Percentiles rank a stretch among this genome's conserved stretches.
phyloP scores from a whole-genome alignment of 2,797 vertebrate genomes.

The Echiichthys vipera region DNA sequence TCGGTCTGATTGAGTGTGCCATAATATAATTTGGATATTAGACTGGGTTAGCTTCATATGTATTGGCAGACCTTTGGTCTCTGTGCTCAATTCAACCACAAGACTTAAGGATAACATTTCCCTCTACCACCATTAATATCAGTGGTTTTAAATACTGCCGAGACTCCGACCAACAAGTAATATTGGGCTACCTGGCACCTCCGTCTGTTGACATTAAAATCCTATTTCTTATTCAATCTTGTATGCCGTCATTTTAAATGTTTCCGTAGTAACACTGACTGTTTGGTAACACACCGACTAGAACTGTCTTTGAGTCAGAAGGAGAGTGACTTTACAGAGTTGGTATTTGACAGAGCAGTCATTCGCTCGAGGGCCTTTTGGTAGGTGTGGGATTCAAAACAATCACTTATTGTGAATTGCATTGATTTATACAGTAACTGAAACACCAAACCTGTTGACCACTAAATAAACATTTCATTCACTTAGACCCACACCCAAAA shows the following conservation, averaged over 20 bases:
- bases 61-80: constrained; percentile 73
- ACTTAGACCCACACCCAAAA: too few species aligned
- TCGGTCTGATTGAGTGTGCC: constrained; percentile 69
- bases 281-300: constrained; percentile 71
- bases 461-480: neutral
- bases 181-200: constrained; percentile 78
- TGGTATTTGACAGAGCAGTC: constrained; percentile 14
- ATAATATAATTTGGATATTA: constrained; percentile 80
- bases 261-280: constrained; percentile 79
- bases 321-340: constrained; percentile 42
- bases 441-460: neutral
- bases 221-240: constrained; percentile 66
- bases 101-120: constrained; percentile 76
- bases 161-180: constrained; percentile 70
- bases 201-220: constrained; percentile 77
- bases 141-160: constrained; percentile 66
- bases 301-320: constrained; percentile 41
- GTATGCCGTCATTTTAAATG: constrained; percentile 72
- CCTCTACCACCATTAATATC: constrained; percentile 79
- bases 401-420: neutral
- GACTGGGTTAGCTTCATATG: constrained; percentile 66
- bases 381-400: constrained; percentile 12
- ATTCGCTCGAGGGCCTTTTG: constrained; percentile 4
- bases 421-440: neutral
- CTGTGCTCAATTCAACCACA: constrained; percentile 72